A percentile compares a stretch with the other conserved stretches of the same genome.
Evolutionary conservation across 2,888 invertebrate species (phyloP).

Genomic region (Galerucella calmariensis): DNA sequence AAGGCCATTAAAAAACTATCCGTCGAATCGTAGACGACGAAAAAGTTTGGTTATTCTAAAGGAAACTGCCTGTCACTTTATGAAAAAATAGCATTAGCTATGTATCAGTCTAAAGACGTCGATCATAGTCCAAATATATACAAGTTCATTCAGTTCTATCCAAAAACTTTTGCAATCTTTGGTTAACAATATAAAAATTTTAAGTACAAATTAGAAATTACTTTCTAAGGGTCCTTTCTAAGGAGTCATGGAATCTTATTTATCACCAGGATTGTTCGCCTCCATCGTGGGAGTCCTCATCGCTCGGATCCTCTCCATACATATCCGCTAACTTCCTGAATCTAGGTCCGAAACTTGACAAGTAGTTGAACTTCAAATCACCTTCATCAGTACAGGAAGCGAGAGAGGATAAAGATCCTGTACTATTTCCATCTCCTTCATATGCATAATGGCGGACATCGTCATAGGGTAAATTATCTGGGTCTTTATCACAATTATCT

Average conservation of each 20-base stretch:
- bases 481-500: constrained; percentile 90
- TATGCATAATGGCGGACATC: constrained; percentile 98
- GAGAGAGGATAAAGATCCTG: constrained; percentile 91
- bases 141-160: constrained; percentile 50
- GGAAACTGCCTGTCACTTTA: constrained; percentile 30
- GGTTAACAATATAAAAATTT: constrained; percentile 54
- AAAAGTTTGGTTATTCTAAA: constrained; percentile 27
- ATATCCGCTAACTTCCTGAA: constrained; percentile 94
- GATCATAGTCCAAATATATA: constrained; percentile 42
- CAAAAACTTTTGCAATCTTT: constrained; percentile 56
- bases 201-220: constrained; percentile 52
- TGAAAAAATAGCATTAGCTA: constrained; percentile 38
- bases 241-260: constrained; percentile 24
- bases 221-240: constrained; percentile 28
- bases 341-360: constrained; percentile 95
- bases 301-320: constrained; percentile 91
- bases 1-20: constrained; percentile 26
- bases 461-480: constrained; percentile 91
- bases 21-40: constrained; percentile 24
- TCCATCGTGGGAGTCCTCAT: constrained; percentile 81
- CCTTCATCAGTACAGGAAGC: constrained; percentile 76
- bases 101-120: constrained; percentile 44
- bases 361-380: constrained; percentile 92
- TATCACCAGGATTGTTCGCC: constrained; percentile 88
- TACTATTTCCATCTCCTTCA: constrained; percentile 93